Percentiles rank a stretch among this genome's conserved stretches.
Conservation (phyloP, 2,888 invertebrate genomes). For the Hipparchia semele region DNA sequence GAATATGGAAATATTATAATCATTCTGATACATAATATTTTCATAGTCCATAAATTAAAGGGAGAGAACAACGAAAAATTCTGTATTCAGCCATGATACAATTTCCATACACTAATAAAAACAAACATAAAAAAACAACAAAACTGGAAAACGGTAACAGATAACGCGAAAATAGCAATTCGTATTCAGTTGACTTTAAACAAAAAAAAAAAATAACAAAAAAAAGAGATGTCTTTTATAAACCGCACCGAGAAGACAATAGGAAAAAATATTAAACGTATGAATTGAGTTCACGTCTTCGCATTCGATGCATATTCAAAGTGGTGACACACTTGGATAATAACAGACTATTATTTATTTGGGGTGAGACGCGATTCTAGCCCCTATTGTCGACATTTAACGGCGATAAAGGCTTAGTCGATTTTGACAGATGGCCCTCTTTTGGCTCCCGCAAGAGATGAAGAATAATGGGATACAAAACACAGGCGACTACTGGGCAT, state of each 20-base stretch:
- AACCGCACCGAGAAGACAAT: conserved; percentile 29
- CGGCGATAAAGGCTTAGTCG: conserved; percentile 37
- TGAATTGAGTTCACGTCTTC: conserved; percentile 35
- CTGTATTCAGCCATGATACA: too few species aligned
- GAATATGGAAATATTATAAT: too few species aligned
- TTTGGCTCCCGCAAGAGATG: conserved; percentile 50
- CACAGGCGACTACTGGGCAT: conserved; percentile 72
- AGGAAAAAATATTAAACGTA: conserved; percentile 30
- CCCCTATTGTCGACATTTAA: conserved; percentile 30
- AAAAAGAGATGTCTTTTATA: conserved; percentile 2
- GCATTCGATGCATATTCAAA: conserved; percentile 38
- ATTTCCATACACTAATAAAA: neutral
- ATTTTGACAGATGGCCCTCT: conserved; percentile 46
- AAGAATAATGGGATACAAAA: conserved; percentile 73
- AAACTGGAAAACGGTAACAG: neutral
- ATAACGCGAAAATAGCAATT: conserved; percentile 14
- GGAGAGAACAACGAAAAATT: too few species aligned
- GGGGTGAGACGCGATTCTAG: conserved; percentile 31
- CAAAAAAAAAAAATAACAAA: neutral
- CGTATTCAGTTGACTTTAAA: neutral
- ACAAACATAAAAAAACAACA: neutral
- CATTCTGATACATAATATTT: too few species aligned
- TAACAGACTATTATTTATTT: conserved; percentile 34
- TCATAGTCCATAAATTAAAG: too few species aligned
- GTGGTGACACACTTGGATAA: conserved; percentile 37